Evolutionary conservation across 1,140 invertebrate genomes (phyloP).

Genomic region (Aphelinus certus): DNA sequence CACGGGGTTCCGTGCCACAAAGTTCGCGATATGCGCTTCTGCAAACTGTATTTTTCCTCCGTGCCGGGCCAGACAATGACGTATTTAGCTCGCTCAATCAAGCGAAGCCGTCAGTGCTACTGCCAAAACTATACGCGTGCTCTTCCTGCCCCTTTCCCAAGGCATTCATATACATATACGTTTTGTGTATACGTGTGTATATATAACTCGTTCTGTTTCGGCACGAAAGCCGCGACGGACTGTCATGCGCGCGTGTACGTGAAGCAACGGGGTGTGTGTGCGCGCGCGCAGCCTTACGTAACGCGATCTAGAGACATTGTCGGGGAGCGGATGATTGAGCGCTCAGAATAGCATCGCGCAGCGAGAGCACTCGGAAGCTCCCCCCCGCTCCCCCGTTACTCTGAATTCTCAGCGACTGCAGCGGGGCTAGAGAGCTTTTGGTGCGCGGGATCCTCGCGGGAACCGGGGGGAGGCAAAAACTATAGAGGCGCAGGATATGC

Average conservation of each 20-base stretch:
- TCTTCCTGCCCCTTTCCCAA: too few species aligned
- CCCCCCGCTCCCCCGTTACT: constrained; percentile 4
- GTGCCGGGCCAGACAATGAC: too few species aligned
- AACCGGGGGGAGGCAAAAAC: too few species aligned
- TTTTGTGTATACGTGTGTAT: constrained; percentile 35
- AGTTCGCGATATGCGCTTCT: too few species aligned
- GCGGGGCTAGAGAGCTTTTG: neutral
- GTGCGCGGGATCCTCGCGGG: constrained; percentile 24
- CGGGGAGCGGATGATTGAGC: constrained; percentile 51
- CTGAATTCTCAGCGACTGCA: constrained; percentile 13
- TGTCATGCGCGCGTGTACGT: constrained; percentile 51
- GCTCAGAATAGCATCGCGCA: constrained; percentile 50
- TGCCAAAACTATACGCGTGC: too few species aligned
- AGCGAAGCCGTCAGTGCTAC: too few species aligned
- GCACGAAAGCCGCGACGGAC: constrained; percentile 49
- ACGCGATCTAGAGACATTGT: constrained; percentile 48
- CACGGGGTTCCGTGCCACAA: too few species aligned
- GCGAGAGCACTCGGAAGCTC: neutral
- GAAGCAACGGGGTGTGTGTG: constrained; percentile 47
- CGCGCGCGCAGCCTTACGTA: constrained; percentile 28
- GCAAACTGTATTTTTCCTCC: too few species aligned
- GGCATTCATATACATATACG: too few species aligned
- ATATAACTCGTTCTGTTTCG: constrained; percentile 39
- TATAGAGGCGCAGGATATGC: too few species aligned
- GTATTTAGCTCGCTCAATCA: too few species aligned